phyloP scores from a whole-genome alignment of 2,113 vertebrate species.

The Anoplopoma fimbria region DNA sequence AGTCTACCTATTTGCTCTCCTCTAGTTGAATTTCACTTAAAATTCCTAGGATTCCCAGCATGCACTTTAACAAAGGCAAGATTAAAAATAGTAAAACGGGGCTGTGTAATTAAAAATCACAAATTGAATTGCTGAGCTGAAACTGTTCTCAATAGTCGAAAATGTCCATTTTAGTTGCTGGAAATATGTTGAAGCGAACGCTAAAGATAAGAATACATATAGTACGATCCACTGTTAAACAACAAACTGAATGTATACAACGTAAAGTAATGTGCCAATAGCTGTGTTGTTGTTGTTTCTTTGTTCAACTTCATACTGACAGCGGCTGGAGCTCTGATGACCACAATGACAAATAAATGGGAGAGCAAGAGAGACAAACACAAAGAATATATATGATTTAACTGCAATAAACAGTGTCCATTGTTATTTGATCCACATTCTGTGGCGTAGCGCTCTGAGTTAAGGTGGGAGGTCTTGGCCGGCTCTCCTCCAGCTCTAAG shows the following conservation, averaged over 20 bases:
- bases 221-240: not conserved
- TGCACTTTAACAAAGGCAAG: conserved; percentile 9
- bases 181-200: not conserved
- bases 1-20: not conserved
- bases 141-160: not conserved
- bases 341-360: conserved; percentile 28
- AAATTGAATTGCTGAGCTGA: not conserved
- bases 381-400: conserved; percentile 54
- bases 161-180: not conserved
- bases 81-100: too few relatives aligned
- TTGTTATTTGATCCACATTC: conserved; percentile 56
- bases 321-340: conserved; percentile 44
- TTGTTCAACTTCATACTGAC: conserved; percentile 25
- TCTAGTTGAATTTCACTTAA: not conserved
- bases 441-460: conserved; percentile 48
- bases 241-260: not conserved
- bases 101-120: not conserved
- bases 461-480: conserved; percentile 56
- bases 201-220: not conserved
- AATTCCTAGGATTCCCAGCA: conserved; percentile 7
- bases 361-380: not conserved
- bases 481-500: conserved; percentile 69
- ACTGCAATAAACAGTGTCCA: conserved; percentile 70
- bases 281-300: not conserved
- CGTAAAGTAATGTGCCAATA: not conserved